These are phyloP conservation scores for Crocallis elinguaria DNA, from an alignment of 2,888 invertebrate species.

Conservation along the genomic window DNA sequence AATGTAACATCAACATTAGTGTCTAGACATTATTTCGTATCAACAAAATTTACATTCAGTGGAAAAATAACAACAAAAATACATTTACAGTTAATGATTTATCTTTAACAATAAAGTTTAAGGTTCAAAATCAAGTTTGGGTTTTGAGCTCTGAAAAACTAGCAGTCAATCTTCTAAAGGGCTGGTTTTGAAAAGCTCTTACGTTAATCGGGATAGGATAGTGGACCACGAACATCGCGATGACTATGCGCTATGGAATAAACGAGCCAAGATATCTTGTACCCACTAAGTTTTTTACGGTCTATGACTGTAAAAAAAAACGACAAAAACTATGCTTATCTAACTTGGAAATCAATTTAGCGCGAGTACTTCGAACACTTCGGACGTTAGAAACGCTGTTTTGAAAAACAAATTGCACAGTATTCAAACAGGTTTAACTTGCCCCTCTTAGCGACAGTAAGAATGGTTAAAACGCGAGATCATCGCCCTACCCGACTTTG, in stretches of 20 bases:
- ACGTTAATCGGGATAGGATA: slow-evolving; percentile 16
- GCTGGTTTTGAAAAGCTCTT: neutral
- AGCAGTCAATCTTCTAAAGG: neutral
- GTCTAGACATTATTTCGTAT: neutral
- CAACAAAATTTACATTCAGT: neutral
- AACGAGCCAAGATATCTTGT: slow-evolving; percentile 30
- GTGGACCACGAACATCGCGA: slow-evolving; percentile 27
- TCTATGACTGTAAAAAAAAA: slow-evolving; percentile 30
- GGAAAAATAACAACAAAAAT: neutral
- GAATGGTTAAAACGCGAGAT: slow-evolving; percentile 50
- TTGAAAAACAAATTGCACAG: slow-evolving; percentile 40
- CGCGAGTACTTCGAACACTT: slow-evolving; percentile 19
- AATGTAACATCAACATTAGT: neutral
- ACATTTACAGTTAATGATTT: no score
- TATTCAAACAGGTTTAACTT: slow-evolving; percentile 50
- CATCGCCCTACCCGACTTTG: slow-evolving; percentile 54
- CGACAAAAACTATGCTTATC: slow-evolving; percentile 36
- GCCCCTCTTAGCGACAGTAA: slow-evolving; percentile 46
- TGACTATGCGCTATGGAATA: slow-evolving; percentile 34
- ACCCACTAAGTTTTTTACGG: slow-evolving; percentile 32
- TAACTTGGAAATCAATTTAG: slow-evolving; percentile 38
- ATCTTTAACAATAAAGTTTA: neutral
- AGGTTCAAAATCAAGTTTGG: neutral
- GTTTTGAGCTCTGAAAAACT: neutral
- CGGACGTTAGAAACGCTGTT: slow-evolving; percentile 19